phyloP scores from a whole-genome alignment of 2,797 vertebrate species.

The Garrulus glandarius region DNA sequence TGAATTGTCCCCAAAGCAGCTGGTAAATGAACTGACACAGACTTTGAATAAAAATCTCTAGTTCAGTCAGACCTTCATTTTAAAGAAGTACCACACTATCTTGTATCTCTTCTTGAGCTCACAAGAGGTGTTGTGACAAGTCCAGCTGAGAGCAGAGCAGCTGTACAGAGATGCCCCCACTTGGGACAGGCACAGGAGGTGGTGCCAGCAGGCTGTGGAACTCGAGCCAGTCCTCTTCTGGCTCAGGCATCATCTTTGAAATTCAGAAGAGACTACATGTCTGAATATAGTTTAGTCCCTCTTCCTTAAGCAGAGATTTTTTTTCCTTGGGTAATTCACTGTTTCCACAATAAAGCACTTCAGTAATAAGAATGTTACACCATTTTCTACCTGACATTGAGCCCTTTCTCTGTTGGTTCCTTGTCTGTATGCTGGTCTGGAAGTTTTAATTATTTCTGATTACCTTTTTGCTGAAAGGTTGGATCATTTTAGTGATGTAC shows the following conservation, averaged over 20 bases:
- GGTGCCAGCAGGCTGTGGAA: neutral
- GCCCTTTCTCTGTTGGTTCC: neutral
- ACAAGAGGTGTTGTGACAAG: neutral
- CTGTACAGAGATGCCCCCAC: fast-evolving
- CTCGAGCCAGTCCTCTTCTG: neutral
- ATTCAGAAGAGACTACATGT: neutral
- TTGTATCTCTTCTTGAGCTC: neutral
- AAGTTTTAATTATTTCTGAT: neutral
- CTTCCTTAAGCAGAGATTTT: neutral
- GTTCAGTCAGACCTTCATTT: neutral
- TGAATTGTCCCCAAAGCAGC: neutral
- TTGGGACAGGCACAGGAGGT: fast-evolving
- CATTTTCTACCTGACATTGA: neutral
- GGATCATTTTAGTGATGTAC: neutral
- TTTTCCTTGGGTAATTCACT: neutral
- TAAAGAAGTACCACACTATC: fast-evolving
- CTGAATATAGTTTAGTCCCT: neutral
- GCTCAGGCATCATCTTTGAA: neutral
- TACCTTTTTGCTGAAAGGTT: neutral
- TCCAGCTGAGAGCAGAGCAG: neutral
- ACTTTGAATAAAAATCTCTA: neutral
- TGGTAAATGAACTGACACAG: neutral
- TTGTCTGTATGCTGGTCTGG: neutral
- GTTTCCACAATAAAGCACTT: neutral
- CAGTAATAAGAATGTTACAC: neutral